Evolutionary conservation across 2,113 vertebrate genomes (phyloP).

Genomic region (Pimephales promelas): DNA sequence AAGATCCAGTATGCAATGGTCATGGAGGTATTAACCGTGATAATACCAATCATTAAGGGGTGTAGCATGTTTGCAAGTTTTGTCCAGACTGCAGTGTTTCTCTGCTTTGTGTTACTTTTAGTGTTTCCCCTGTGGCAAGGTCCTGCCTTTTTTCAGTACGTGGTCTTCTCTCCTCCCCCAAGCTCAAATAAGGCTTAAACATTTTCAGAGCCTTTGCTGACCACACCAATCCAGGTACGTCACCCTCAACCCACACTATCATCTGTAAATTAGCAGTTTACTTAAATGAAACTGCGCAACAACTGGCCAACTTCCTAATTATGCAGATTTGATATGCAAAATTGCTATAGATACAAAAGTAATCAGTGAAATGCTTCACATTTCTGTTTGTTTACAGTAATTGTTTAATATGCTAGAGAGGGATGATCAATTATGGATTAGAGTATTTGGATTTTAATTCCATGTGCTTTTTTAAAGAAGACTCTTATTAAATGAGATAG

Average conservation of each 20-base stretch:
- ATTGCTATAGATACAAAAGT: neutral
- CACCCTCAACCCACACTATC: neutral
- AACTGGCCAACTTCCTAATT: too few species aligned
- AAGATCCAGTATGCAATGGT: slow-evolving; percentile 63
- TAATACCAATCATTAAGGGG: slow-evolving; percentile 60
- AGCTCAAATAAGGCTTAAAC: slow-evolving; percentile 8
- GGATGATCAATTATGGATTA: slow-evolving; percentile 1
- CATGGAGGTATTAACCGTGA: slow-evolving; percentile 61
- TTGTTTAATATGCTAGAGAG: neutral
- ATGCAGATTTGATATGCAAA: neutral
- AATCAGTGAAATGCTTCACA: neutral
- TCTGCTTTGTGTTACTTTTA: neutral
- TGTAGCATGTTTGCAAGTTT: slow-evolving; percentile 58
- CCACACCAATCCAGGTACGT: neutral
- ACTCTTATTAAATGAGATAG: slow-evolving; percentile 36
- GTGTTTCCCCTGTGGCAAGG: neutral
- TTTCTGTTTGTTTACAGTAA: neutral
- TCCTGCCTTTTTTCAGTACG: neutral
- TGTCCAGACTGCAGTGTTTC: neutral
- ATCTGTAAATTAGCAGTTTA: neutral
- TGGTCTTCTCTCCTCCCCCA: slow-evolving; percentile 27
- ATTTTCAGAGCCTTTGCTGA: slow-evolving; percentile 23
- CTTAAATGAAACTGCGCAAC: neutral
- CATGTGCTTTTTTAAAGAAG: neutral
- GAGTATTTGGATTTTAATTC: slow-evolving; percentile 23